Evolutionary conservation across 1,140 invertebrate species (phyloP).

Genomic region (Popillia japonica): DNA sequence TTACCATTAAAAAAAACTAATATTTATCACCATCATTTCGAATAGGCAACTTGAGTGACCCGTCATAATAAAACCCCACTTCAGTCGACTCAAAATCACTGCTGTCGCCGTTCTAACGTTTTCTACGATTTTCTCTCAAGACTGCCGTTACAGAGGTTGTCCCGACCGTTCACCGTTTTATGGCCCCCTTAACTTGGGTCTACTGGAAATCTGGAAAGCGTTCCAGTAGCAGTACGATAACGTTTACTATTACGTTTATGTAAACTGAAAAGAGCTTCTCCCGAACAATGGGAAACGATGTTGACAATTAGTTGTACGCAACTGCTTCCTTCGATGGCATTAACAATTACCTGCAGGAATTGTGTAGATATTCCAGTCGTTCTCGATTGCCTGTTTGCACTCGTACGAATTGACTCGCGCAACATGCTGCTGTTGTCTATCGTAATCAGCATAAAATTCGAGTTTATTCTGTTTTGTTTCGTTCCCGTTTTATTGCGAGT

Average conservation of each 20-base stretch:
- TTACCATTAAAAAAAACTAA: too few species aligned
- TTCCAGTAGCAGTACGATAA: not conserved
- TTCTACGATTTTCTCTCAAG: constrained; percentile 33
- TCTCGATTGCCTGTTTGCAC: not conserved
- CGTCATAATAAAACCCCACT: constrained; percentile 20
- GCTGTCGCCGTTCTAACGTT: constrained; percentile 14
- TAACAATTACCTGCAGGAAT: constrained; percentile 28
- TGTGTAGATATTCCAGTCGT: not conserved
- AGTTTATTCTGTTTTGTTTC: not conserved
- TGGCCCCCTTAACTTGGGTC: not conserved
- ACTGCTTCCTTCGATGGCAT: constrained; percentile 14
- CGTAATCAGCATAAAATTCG: not conserved
- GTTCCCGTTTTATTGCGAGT: too few species aligned
- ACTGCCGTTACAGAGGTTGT: not conserved
- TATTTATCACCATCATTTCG: too few species aligned
- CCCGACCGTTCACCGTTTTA: not conserved
- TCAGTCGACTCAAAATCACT: constrained; percentile 25
- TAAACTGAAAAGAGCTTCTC: constrained; percentile 16
- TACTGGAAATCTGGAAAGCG: not conserved
- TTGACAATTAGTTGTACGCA: constrained; percentile 24
- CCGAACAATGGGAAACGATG: constrained; percentile 18
- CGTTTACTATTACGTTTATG: constrained; percentile 32
- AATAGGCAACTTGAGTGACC: not conserved
- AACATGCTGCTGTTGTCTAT: not conserved
- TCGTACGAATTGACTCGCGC: not conserved